Conservation (phyloP, 2,113 vertebrate genomes). For the Tupaia tana region DNA sequence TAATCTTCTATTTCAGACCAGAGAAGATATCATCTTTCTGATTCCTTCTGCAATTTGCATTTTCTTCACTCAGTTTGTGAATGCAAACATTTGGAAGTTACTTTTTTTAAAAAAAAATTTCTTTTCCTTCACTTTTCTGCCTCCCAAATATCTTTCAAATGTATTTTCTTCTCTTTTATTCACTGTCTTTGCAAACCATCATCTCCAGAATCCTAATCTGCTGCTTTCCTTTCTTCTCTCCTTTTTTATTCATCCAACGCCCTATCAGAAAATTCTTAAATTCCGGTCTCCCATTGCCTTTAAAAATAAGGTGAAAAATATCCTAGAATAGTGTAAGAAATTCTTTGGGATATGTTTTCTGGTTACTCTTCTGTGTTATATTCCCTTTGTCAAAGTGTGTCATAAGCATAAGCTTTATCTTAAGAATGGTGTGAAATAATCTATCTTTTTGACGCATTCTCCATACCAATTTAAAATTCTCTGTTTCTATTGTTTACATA, state of each 20-base stretch:
- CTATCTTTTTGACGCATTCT: neutral
- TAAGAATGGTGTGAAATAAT: neutral
- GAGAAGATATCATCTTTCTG: neutral
- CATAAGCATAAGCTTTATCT: neutral
- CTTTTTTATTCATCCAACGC: neutral
- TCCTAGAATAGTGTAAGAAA: neutral
- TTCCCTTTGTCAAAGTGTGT: neutral
- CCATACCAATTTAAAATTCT: neutral
- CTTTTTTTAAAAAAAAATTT: neutral
- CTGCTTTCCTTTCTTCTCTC: neutral
- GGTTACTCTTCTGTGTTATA: neutral
- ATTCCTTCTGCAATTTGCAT: neutral
- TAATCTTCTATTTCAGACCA: neutral
- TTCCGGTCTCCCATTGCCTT: neutral
- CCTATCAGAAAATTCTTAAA: neutral
- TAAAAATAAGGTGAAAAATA: neutral
- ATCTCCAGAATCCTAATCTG: neutral
- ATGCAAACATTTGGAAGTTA: neutral
- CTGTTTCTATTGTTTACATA: conserved; percentile 10
- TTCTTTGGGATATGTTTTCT: neutral
- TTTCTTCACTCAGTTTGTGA: neutral
- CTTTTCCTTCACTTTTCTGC: neutral
- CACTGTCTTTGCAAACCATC: neutral
- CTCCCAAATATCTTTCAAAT: neutral
- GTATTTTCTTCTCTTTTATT: neutral